Evolutionary conservation across 1,140 invertebrate genomes (phyloP).

Genomic region (Stegodyphus dumicola): DNA sequence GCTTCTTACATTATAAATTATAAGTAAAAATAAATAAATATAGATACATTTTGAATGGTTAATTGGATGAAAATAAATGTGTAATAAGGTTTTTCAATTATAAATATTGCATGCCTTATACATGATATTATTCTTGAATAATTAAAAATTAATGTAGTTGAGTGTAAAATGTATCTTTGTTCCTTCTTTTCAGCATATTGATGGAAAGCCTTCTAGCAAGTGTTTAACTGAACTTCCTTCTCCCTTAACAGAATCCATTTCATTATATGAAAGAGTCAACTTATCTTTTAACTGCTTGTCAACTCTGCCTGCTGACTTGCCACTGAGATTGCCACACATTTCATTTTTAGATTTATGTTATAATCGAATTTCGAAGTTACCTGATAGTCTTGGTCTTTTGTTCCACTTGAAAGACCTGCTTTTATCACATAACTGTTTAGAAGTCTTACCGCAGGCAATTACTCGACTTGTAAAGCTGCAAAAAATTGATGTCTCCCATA

Average conservation of each 20-base stretch:
- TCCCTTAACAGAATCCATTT: slow-evolving; percentile 33
- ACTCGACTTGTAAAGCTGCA: slow-evolving; percentile 66
- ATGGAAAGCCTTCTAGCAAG: slow-evolving; percentile 42
- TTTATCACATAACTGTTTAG: slow-evolving; percentile 66
- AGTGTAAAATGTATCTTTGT: background rate
- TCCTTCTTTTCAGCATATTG: slow-evolving; percentile 40
- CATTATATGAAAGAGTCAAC: slow-evolving; percentile 44
- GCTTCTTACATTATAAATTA: too few relatives aligned
- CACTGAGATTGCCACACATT: slow-evolving; percentile 68
- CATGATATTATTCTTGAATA: too few relatives aligned
- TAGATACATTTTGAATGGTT: too few relatives aligned
- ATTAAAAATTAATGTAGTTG: too few relatives aligned
- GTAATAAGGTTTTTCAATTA: background rate
- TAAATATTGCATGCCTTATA: too few relatives aligned
- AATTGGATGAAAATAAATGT: too few relatives aligned
- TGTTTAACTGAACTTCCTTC: slow-evolving; percentile 40
- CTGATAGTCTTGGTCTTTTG: slow-evolving; percentile 68
- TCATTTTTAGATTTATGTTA: slow-evolving; percentile 67
- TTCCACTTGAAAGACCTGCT: slow-evolving; percentile 67
- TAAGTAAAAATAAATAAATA: too few relatives aligned
- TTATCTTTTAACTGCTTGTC: slow-evolving; percentile 57
- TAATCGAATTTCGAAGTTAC: slow-evolving; percentile 66
- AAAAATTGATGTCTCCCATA: slow-evolving; percentile 68
- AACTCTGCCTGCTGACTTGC: slow-evolving; percentile 67
- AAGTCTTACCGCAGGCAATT: slow-evolving; percentile 66